phyloP scores from a whole-genome alignment of 2,797 vertebrate species.

The Pipistrellus pipistrellus region DNA sequence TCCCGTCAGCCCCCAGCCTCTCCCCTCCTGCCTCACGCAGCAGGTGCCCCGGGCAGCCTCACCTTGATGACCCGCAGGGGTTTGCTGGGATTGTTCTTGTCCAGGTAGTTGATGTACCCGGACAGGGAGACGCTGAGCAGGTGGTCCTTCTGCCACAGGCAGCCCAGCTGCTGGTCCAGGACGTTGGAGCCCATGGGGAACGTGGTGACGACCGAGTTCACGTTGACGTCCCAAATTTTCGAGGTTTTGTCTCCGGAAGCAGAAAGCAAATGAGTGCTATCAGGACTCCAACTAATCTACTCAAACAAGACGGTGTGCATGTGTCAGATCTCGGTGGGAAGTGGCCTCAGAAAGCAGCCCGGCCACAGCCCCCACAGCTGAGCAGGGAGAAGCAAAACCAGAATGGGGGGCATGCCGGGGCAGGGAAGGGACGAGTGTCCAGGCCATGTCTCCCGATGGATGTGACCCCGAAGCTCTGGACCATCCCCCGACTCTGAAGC shows the following conservation, averaged over 20 bases:
- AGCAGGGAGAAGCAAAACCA: background rate
- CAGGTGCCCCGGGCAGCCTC: background rate
- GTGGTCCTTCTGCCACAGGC: conserved; percentile 97
- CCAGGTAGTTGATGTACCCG: conserved; percentile 98
- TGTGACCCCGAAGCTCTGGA: fast-evolving
- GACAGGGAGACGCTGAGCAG: conserved; percentile 95
- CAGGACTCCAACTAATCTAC: conserved; percentile 95
- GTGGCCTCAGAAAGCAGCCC: too few species aligned
- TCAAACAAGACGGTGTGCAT: background rate
- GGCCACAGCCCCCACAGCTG: fast-evolving
- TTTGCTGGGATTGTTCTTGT: conserved; percentile 95
- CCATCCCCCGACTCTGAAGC: fast-evolving
- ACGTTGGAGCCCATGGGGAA: conserved; percentile 95
- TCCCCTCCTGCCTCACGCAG: fast-evolving
- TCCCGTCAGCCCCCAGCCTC: fast-evolving
- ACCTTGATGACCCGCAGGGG: conserved; percentile 96
- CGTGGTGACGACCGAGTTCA: conserved; percentile 92
- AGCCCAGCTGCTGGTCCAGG: conserved; percentile 97
- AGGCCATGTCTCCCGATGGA: background rate
- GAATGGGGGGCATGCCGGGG: fast-evolving
- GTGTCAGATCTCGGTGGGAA: background rate
- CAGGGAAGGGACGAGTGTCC: fast-evolving
- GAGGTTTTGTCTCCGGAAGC: conserved; percentile 98
- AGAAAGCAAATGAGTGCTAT: conserved; percentile 95
- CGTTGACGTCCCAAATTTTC: conserved; percentile 96